phyloP scores from a whole-genome alignment of 2,888 invertebrate genomes.

The Drosophila maculinotata region DNA sequence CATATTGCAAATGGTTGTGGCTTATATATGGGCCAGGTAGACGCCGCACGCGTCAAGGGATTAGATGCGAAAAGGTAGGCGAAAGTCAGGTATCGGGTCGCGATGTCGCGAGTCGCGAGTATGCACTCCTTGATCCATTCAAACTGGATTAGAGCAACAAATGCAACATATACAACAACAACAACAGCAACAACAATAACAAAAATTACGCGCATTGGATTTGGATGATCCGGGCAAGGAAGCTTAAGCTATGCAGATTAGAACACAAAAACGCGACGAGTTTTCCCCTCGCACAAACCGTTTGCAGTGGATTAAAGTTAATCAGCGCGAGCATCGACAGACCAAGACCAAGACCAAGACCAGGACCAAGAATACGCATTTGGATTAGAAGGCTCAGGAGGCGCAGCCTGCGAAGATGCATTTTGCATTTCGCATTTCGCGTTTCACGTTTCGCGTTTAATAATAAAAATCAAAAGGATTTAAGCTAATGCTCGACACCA shows the following conservation, averaged over 20 bases:
- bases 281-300: constrained; percentile 57
- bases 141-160: constrained; percentile 65
- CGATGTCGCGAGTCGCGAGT: constrained; percentile 48
- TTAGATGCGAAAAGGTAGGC: constrained; percentile 61
- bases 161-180: too few species aligned
- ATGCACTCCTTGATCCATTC: constrained; percentile 68
- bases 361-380: constrained; percentile 17
- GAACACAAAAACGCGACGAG: constrained; percentile 43
- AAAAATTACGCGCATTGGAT: constrained; percentile 61
- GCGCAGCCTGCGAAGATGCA: constrained; percentile 25
- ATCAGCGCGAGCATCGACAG: constrained; percentile 34
- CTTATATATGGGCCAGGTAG: constrained; percentile 63
- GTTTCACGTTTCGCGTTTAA: constrained; percentile 58
- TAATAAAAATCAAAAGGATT: constrained; percentile 77
- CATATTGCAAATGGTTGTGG: constrained; percentile 33
- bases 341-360: too few species aligned
- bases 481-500: constrained; percentile 59
- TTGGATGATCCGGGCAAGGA: constrained; percentile 68
- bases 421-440: constrained; percentile 45
- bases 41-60: constrained; percentile 70
- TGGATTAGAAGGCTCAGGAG: constrained; percentile 19
- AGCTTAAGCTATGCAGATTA: constrained; percentile 76
- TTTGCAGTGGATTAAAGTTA: constrained; percentile 64
- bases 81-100: constrained; percentile 69
- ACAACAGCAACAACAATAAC: constrained; percentile 18